Percentiles rank a stretch among this genome's conserved stretches.
These are phyloP conservation scores for Pseudomugil gertrudae DNA, from an alignment of 2,797 vertebrate genomes.

Conservation along the genomic window DNA sequence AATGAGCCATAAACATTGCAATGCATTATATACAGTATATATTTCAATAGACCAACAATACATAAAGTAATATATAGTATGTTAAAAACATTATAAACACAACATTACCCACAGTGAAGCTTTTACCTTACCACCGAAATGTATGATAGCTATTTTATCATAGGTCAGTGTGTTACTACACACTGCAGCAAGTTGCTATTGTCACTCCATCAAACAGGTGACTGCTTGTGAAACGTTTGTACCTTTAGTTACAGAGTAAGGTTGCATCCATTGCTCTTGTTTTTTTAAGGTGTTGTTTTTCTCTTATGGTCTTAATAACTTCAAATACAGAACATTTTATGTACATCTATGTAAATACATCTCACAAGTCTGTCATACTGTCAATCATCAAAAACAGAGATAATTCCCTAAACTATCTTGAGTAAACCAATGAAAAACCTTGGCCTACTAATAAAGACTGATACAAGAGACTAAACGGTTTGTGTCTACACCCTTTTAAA, in stretches of 20 bases:
- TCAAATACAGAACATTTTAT: neutral
- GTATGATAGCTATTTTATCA: neutral
- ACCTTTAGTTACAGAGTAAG: neutral
- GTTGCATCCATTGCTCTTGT: neutral
- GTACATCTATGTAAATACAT: neutral
- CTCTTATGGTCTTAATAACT: too few relatives aligned
- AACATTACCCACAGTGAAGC: neutral
- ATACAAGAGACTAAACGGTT: neutral
- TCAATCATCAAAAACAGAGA: slow-evolving; percentile 1
- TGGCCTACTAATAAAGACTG: neutral
- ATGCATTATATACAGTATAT: neutral
- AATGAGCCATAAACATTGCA: slow-evolving; percentile 8
- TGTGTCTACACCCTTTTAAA: neutral
- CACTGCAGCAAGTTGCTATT: neutral
- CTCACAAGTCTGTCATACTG: neutral
- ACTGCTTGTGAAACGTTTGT: neutral
- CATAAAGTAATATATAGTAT: slow-evolving; percentile 5
- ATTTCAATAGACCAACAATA: slow-evolving; percentile 8
- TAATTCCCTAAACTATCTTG: neutral
- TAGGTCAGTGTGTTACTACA: neutral
- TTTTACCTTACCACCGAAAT: neutral
- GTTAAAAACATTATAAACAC: neutral
- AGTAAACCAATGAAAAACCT: neutral
- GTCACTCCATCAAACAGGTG: neutral
- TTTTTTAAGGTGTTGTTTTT: neutral